Percentiles rank a stretch among this genome's conserved stretches.
Conservation (phyloP, 2,888 invertebrate species). For the Plebejus anna region DNA sequence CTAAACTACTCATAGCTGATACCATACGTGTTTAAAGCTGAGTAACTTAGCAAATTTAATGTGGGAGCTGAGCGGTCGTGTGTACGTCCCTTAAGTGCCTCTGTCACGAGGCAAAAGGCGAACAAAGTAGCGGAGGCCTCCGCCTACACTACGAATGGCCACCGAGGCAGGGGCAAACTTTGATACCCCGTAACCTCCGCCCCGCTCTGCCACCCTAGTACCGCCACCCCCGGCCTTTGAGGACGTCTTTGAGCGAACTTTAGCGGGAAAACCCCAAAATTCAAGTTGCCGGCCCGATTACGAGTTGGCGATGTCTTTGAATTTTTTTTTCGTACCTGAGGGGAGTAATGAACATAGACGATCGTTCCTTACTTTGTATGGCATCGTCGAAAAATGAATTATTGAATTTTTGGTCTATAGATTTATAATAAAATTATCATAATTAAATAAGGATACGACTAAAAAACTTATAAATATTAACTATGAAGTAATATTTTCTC, state of each 20-base stretch:
- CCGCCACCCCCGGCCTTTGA: conserved; percentile 73
- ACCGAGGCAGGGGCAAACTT: conserved; percentile 71
- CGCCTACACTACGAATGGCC: conserved; percentile 62
- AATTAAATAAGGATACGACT: neutral
- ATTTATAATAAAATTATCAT: too few relatives aligned
- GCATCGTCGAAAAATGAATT: too few relatives aligned
- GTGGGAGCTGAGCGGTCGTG: conserved; percentile 57
- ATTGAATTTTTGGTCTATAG: too few relatives aligned
- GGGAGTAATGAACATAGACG: neutral
- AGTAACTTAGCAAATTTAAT: conserved; percentile 43
- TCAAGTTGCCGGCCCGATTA: conserved; percentile 73
- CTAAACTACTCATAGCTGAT: conserved; percentile 14
- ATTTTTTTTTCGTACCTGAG: conserved; percentile 58
- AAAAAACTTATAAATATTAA: neutral
- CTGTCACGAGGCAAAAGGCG: conserved; percentile 76
- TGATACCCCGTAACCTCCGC: conserved; percentile 65
- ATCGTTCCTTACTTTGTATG: neutral
- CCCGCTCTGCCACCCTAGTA: conserved; percentile 64
- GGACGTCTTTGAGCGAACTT: conserved; percentile 78
- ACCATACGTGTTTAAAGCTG: conserved; percentile 35
- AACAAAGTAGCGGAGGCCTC: conserved; percentile 67
- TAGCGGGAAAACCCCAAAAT: conserved; percentile 76
- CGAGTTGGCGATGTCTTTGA: conserved; percentile 73
- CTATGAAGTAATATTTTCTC: too few relatives aligned
- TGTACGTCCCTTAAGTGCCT: conserved; percentile 76